These are phyloP conservation scores for Barbus barbus DNA, from an alignment of 2,113 vertebrate species.

Conservation along the genomic window DNA sequence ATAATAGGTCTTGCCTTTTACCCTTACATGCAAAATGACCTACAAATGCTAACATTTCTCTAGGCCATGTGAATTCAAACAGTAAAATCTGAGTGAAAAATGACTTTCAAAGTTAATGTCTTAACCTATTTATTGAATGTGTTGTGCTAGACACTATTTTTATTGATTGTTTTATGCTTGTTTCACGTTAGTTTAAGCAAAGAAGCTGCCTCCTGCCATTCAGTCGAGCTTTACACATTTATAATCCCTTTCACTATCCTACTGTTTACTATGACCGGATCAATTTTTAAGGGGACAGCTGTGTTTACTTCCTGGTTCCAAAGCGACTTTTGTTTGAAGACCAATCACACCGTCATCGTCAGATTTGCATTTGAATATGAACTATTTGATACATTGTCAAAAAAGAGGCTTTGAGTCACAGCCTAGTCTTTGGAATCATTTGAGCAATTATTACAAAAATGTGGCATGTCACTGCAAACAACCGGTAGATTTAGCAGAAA, in stretches of 20 bases:
- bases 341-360: not conserved
- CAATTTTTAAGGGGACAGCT: not conserved
- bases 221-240: not conserved
- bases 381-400: conserved; percentile 3
- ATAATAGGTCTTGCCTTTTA: not conserved
- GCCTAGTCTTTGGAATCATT: not conserved
- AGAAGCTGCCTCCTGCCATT: not conserved
- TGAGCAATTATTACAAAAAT: conserved; percentile 10
- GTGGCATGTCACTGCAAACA: not conserved
- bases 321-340: not conserved
- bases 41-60: not conserved
- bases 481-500: not conserved
- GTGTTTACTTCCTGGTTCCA: conserved; percentile 27
- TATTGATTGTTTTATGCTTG: not conserved
- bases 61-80: not conserved
- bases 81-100: too few species aligned
- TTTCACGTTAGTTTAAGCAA: not conserved
- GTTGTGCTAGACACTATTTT: too few species aligned
- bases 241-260: not conserved
- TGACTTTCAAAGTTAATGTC: too few species aligned
- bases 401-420: not conserved
- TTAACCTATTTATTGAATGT: too few species aligned
- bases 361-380: not conserved
- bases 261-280: not conserved
- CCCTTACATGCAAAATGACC: not conserved